Evolutionary conservation across 2,888 invertebrate species (phyloP).

Genomic region (Nymphalis polychloros): DNA sequence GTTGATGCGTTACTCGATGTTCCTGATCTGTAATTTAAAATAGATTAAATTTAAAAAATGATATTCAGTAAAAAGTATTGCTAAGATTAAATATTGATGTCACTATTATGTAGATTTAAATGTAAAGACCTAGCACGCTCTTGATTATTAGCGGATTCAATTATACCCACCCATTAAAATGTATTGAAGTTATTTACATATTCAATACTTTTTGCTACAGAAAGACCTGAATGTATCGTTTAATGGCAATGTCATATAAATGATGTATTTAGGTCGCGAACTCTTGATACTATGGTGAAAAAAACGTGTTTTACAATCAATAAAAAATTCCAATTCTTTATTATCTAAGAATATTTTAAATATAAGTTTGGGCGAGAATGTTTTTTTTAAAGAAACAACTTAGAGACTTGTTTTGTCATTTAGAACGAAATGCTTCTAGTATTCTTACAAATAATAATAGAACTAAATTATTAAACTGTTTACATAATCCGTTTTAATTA

Average conservation of each 20-base stretch:
- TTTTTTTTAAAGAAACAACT: too few relatives aligned
- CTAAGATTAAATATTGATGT: too few relatives aligned
- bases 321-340: too few relatives aligned
- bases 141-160: slow-evolving; percentile 3
- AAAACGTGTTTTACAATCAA: slow-evolving; percentile 4
- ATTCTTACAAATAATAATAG: too few relatives aligned
- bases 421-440: too few relatives aligned
- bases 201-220: slow-evolving; percentile 12
- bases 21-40: slow-evolving; percentile 83
- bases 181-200: slow-evolving; percentile 24
- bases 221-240: slow-evolving; percentile 9
- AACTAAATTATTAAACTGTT: slow-evolving; percentile 20
- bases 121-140: slow-evolving; percentile 2
- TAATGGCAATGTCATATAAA: slow-evolving; percentile 23
- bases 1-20: slow-evolving; percentile 95
- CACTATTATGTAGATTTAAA: neutral
- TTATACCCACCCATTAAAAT: slow-evolving; percentile 19
- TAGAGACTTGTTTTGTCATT: too few relatives aligned
- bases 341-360: too few relatives aligned
- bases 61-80: too few relatives aligned
- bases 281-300: slow-evolving; percentile 8
- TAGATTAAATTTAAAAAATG: neutral
- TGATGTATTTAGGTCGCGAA: slow-evolving; percentile 23
- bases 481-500: slow-evolving; percentile 24
- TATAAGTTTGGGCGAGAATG: too few relatives aligned